A percentile compares a stretch with the other conserved stretches of the same genome.
Evolutionary conservation across 2,797 vertebrate species (phyloP).

Genomic region (Acrocephalus scirpaceus): DNA sequence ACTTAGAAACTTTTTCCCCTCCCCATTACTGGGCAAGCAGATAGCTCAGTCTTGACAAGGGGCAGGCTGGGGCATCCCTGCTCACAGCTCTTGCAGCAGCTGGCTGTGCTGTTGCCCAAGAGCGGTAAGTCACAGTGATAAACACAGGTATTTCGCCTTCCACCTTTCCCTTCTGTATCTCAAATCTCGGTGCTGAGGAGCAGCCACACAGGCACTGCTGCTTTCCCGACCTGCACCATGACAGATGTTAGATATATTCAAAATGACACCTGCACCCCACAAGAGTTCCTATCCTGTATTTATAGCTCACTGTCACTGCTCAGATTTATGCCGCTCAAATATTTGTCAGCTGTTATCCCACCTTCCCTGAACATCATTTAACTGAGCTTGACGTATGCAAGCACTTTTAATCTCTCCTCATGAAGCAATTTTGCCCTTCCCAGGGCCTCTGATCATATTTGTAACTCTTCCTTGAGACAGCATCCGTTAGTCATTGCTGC

Average conservation of each 20-base stretch:
- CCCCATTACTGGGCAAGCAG: background rate
- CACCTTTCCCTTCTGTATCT: background rate
- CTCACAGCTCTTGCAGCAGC: background rate
- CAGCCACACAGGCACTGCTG: background rate
- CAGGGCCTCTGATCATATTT: conserved; percentile 61
- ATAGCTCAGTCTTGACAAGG: background rate
- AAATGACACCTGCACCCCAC: background rate
- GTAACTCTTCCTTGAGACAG: conserved; percentile 57
- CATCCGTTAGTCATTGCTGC: background rate
- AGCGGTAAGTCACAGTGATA: background rate
- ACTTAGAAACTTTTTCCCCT: background rate
- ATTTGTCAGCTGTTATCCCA: conserved; percentile 71
- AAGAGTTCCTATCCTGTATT: conserved; percentile 12
- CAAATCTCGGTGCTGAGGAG: background rate
- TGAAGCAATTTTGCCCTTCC: conserved; percentile 60
- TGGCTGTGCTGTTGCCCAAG: background rate
- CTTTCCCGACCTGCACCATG: background rate
- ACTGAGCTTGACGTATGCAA: conserved; percentile 24
- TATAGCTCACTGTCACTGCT: conserved; percentile 15
- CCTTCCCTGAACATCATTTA: conserved; percentile 59
- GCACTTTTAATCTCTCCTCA: conserved; percentile 66
- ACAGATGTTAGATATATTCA: background rate
- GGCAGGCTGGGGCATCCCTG: background rate
- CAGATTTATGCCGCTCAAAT: conserved; percentile 67
- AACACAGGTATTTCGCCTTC: background rate